These are phyloP conservation scores for Clepsis dumicolana DNA, from an alignment of 2,888 invertebrate species.

Conservation along the genomic window DNA sequence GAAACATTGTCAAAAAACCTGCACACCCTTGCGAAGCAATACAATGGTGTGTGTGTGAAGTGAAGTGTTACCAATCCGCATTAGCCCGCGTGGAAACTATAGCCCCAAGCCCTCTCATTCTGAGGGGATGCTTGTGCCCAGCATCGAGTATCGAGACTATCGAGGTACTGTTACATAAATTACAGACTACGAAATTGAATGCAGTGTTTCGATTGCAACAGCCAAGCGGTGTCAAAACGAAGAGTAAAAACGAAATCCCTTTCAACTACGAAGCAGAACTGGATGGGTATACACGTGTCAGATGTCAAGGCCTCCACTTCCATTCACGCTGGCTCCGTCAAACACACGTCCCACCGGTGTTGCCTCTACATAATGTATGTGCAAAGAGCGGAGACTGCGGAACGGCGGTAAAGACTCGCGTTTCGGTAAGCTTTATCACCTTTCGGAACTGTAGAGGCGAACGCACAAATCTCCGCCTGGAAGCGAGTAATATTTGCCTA, in stretches of 20 bases:
- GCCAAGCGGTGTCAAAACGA: constrained; percentile 43
- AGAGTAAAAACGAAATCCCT: constrained; percentile 58
- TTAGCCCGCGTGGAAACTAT: too few species aligned
- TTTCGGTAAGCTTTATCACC: constrained; percentile 70
- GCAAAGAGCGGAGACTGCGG: constrained; percentile 56
- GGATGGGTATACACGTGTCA: constrained; percentile 74
- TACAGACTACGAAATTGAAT: neutral
- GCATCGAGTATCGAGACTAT: too few species aligned
- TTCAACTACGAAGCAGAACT: constrained; percentile 60
- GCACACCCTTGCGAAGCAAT: too few species aligned
- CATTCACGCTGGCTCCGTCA: constrained; percentile 78
- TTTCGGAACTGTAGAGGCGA: constrained; percentile 73
- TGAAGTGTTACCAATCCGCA: too few species aligned
- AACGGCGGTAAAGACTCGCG: constrained; percentile 61
- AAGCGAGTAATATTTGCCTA: constrained; percentile 84
- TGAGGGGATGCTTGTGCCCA: too few species aligned
- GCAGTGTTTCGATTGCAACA: neutral
- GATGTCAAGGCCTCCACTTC: constrained; percentile 66
- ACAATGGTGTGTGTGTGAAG: too few species aligned
- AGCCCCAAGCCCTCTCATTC: too few species aligned
- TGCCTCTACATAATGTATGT: constrained; percentile 74
- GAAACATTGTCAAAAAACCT: too few species aligned
- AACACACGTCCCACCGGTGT: constrained; percentile 64
- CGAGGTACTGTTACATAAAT: neutral
- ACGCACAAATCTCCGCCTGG: constrained; percentile 83